Percentiles rank a stretch among this genome's conserved stretches.
Evolutionary conservation across 2,797 vertebrate genomes (phyloP).

Genomic region (Sparus aurata): DNA sequence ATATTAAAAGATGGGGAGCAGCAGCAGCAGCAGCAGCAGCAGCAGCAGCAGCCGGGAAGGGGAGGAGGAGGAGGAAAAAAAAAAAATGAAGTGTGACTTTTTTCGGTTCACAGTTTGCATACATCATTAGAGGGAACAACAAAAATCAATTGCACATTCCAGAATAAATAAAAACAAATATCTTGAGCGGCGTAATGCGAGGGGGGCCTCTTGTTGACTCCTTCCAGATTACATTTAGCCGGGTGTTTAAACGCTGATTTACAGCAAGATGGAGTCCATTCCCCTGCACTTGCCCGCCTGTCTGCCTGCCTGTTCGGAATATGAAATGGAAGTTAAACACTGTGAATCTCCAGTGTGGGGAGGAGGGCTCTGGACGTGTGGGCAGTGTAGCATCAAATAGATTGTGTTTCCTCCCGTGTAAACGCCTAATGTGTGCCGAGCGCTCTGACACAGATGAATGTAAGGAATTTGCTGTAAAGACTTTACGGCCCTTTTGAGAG

Average conservation of each 20-base stretch:
- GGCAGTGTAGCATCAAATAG: constrained; percentile 89
- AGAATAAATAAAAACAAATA: constrained; percentile 84
- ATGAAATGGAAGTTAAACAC: constrained; percentile 88
- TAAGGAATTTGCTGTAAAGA: constrained; percentile 88
- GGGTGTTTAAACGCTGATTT: constrained; percentile 84
- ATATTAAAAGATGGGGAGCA: constrained; percentile 76
- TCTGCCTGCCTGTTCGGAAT: constrained; percentile 82
- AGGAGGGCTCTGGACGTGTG: constrained; percentile 84
- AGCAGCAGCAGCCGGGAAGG: too few species aligned
- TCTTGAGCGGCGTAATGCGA: constrained; percentile 65
- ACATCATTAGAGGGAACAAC: constrained; percentile 74
- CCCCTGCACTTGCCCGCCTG: constrained; percentile 67
- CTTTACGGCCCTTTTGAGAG: constrained; percentile 87
- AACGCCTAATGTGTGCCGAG: constrained; percentile 85
- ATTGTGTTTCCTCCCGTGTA: constrained; percentile 89
- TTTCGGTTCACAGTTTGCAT: constrained; percentile 74
- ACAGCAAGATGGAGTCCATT: constrained; percentile 81
- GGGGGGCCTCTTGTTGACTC: constrained; percentile 77
- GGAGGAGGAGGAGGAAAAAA: constrained; percentile 1
- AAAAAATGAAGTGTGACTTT: constrained; percentile 77
- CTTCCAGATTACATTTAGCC: constrained; percentile 80
- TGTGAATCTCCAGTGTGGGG: constrained; percentile 80
- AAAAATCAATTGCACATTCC: constrained; percentile 81
- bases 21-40: constrained; percentile 15
- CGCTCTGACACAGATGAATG: constrained; percentile 88